A percentile compares a stretch with the other conserved stretches of the same genome.
Evolutionary conservation across 1,140 invertebrate species (phyloP).

Genomic region (Drosophila insularis): DNA sequence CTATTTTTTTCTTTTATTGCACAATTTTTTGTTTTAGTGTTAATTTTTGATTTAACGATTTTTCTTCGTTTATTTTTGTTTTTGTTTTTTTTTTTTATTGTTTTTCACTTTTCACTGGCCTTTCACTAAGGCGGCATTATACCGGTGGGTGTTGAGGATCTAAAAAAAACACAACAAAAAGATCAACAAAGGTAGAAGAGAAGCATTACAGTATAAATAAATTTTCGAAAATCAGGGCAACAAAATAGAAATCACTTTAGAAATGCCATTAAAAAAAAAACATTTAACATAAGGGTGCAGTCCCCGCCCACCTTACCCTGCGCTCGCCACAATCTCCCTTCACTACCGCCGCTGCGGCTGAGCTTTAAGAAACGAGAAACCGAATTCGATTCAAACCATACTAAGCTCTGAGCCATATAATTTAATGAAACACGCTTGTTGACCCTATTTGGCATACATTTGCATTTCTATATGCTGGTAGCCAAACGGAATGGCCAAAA

Average conservation of each 20-base stretch:
- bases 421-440: slow-evolving; percentile 37
- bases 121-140: slow-evolving; percentile 41
- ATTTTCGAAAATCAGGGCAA: slow-evolving; percentile 48
- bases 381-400: slow-evolving; percentile 3
- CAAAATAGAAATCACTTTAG: slow-evolving; percentile 47
- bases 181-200: slow-evolving; percentile 18
- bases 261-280: slow-evolving; percentile 16
- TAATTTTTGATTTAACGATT: slow-evolving; percentile 38
- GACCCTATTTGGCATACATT: slow-evolving; percentile 64
- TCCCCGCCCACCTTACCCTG: background rate
- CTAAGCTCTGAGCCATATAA: slow-evolving; percentile 33
- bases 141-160: slow-evolving; percentile 51
- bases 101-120: slow-evolving; percentile 63
- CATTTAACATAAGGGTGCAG: slow-evolving; percentile 47
- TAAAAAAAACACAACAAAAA: background rate
- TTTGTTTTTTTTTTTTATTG: slow-evolving; percentile 36
- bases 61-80: slow-evolving; percentile 26
- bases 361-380: background rate
- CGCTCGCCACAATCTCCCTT: background rate
- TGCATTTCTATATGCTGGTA: slow-evolving; percentile 55
- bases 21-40: slow-evolving; percentile 28
- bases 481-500: slow-evolving; percentile 58
- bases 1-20: slow-evolving; percentile 52
- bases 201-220: slow-evolving; percentile 46
- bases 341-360: background rate